Evolutionary conservation across 2,113 vertebrate genomes (phyloP), one percentile per base, ranked within the genome.

Genomic region (Stigmatopora nigra): DNA sequence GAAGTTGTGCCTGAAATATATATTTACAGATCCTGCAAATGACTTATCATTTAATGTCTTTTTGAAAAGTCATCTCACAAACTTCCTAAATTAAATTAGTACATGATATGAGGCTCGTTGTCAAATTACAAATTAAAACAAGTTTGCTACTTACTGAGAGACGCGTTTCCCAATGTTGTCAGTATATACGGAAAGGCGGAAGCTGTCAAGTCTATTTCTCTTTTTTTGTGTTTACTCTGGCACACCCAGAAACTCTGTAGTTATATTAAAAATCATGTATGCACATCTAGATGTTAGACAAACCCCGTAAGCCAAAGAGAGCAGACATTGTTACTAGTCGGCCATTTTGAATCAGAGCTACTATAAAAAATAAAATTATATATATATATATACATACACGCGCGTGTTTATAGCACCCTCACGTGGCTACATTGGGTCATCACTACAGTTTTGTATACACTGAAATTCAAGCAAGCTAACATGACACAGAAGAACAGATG

Each of bases 401-500:
- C 14, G 7, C 25, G 5, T 48, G 12, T 16, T 6, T 5, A 35
- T 25, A 64, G 78, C 70, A 70, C 74, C 72, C 74, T 20, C 80
- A 0, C 0, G 41, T 67, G 80, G 57, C 3, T 8, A n/a, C 1
- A 0, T 5, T 3, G 0, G 6, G 0, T 46, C 14, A 59, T 22
- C 55, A 60, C 59, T 38, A 16, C 38, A 7, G 51, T 25, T 36
- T 19, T n/a, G 38, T 46, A 62, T 31, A 31, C 3, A 31, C 25
- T 19, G 57, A 60, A 35, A 52, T 36, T 14, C 68, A 68, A 61
- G 22, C 45, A 52, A 15, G 71, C 65, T 64, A 78, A 75, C 73
- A 75, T 76, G 80, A 74, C 31, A 19, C 35, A 36, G 64, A 36
- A 16, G 49, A 11, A 15, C n/a, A 57, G 63, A 63, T 69, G 77